Percentiles rank a stretch among this genome's conserved stretches.
These are phyloP conservation scores for Keiferia lycopersicella DNA, from an alignment of 2,888 invertebrate genomes.

Conservation along the genomic window DNA sequence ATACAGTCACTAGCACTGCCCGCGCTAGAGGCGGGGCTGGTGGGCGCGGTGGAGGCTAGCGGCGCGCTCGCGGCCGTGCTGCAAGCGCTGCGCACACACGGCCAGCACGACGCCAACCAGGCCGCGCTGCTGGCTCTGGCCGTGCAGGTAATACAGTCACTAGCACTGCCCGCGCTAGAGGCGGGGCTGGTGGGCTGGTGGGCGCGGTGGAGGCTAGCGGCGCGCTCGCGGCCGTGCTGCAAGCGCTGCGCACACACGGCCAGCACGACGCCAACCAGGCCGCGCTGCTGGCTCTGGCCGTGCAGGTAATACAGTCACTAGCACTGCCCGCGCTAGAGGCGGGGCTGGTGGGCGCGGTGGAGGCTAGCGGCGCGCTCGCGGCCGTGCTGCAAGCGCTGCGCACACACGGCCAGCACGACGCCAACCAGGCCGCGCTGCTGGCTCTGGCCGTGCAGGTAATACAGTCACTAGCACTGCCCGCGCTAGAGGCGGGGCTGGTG, in stretches of 20 bases:
- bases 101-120: conserved; percentile 94
- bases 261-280: conserved; percentile 95
- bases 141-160: conserved; percentile 79
- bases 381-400: conserved; percentile 90
- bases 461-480: conserved; percentile 50
- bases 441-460: conserved; percentile 86
- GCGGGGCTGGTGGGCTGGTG: conserved; percentile 64
- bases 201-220: conserved; percentile 67
- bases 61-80: conserved; percentile 89
- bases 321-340: conserved; percentile 60
- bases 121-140: conserved; percentile 90
- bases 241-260: conserved; percentile 92
- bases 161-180: too few relatives aligned
- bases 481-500: conserved; percentile 60
- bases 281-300: conserved; percentile 88
- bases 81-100: conserved; percentile 91
- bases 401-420: conserved; percentile 94
- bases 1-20: conserved; percentile 63
- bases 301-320: too few relatives aligned
- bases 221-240: conserved; percentile 88
- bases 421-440: conserved; percentile 90
- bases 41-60: conserved; percentile 67
- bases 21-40: conserved; percentile 65
- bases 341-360: conserved; percentile 68
- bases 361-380: conserved; percentile 84